Percentiles rank a stretch among this genome's conserved stretches.
Conservation (phyloP, 53 echinoderm and acorn worm genomes). For the Henricia sp. region DNA sequence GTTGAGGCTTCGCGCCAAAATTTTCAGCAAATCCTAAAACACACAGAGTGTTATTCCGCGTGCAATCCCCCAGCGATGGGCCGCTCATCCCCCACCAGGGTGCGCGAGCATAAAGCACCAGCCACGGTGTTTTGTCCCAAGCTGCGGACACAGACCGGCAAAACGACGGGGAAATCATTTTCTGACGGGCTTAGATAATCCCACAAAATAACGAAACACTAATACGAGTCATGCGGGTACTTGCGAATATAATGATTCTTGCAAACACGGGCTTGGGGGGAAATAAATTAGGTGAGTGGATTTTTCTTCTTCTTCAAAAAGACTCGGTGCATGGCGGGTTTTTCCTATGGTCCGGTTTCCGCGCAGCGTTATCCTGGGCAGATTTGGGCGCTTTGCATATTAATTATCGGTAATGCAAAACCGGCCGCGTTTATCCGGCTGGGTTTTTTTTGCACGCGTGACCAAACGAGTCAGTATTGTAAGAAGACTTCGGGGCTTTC, state of each 20-base stretch:
- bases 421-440: neutral
- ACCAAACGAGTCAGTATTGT: too few species aligned
- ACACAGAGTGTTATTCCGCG: conserved; percentile 1
- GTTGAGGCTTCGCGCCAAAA: conserved; percentile 45
- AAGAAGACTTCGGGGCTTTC: too few species aligned
- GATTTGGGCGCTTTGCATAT: conserved; percentile 23
- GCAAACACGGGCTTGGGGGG: conserved; percentile 36
- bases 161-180: conserved; percentile 27
- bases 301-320: neutral
- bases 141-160: neutral
- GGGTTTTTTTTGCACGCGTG: too few species aligned
- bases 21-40: conserved; percentile 38
- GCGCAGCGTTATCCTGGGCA: neutral
- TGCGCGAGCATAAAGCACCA: neutral
- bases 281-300: conserved; percentile 52
- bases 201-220: conserved; percentile 27
- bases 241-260: conserved; percentile 26
- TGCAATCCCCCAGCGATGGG: conserved; percentile 32
- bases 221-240: neutral
- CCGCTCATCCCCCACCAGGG: neutral
- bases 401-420: conserved; percentile 30
- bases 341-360: conserved; percentile 5
- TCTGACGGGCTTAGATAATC: conserved; percentile 46
- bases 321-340: neutral
- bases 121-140: conserved; percentile 1